phyloP scores from a whole-genome alignment of 2,797 vertebrate species.

The Diplodus sargus region DNA sequence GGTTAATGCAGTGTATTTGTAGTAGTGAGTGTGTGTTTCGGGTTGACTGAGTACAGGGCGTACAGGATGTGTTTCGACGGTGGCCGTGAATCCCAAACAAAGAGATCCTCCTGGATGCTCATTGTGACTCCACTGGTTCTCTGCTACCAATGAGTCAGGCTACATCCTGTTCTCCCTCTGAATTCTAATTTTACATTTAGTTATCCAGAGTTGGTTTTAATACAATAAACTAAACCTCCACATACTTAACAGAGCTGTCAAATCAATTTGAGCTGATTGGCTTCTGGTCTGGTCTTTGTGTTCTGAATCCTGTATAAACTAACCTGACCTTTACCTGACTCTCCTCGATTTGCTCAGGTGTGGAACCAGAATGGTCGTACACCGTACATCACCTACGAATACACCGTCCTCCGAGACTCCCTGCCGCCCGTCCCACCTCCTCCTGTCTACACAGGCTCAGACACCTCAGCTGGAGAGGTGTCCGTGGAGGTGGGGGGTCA shows the following conservation, averaged over 20 bases:
- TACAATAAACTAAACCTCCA: neutral
- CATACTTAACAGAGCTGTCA: neutral
- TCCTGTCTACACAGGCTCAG: slow-evolving; percentile 88
- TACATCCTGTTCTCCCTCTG: neutral
- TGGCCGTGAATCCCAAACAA: slow-evolving; percentile 32
- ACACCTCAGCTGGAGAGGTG: slow-evolving; percentile 79
- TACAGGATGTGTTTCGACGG: slow-evolving; percentile 31
- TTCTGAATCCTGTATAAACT: neutral
- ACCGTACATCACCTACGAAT: slow-evolving; percentile 97
- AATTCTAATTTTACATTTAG: neutral
- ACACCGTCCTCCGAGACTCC: slow-evolving; percentile 91
- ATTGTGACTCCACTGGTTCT: neutral
- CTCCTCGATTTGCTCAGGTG: slow-evolving; percentile 81
- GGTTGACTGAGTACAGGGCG: slow-evolving; percentile 61
- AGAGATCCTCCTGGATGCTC: neutral
- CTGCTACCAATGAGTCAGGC: neutral
- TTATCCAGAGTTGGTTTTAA: neutral
- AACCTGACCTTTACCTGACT: neutral
- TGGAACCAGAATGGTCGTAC: slow-evolving; percentile 97
- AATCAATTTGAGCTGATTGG: neutral
- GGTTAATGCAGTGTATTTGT: neutral
- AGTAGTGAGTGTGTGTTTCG: neutral
- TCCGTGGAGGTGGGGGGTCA: slow-evolving; percentile 76
- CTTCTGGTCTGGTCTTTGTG: neutral
- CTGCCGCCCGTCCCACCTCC: slow-evolving; percentile 85